Base-by-base conservation (phyloP, 1,140 invertebrate genomes). In the Hyles euphorbiae region DNA sequence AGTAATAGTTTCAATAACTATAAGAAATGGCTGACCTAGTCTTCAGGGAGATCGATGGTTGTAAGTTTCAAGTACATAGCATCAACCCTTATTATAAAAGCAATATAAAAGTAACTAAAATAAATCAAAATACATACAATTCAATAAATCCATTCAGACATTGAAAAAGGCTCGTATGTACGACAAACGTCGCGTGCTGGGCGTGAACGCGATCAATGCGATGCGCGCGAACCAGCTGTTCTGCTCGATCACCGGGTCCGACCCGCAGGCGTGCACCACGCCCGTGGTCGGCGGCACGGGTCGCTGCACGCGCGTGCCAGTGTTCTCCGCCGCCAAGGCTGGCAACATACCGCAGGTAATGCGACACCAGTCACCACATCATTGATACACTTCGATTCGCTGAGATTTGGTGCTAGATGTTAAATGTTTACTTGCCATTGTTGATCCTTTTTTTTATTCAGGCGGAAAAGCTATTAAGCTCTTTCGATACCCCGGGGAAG, bases 151-250 rank as follows among this genome's bases (percentile, higher is more conserved):
- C 22, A 10, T 68, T 8, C 47, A 87, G 83, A 85, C 82, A 3
- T 48, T 87, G 33, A 74, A 81, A 53, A 36, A 72, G 10, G 67
- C 73, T 0, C 48, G 58, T 0, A 63, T 64, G 34, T 87, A 84
- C 64, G 67, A 84, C 62, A 73, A 63, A 44, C 70, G 81, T 0
- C 78, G 76, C 4, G 69, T 87, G 3, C 53, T 87, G 0, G 84
- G 84, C 5, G 73, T 87, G 32, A 87, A 87, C 67, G 64, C 81
- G 0, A 70, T 87, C 10, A 87, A 78, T 62, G 61, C 84, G 4
- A 87, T 87, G 84, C 73, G 84, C 0, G 84, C 84, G 5, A 86
- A 86, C 59, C 84, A 87, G 69, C 55, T 87, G 69, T 78, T 76
- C 64, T 77, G 74, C 60, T 65, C 80, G 5, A 68, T 80, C 34